Evolutionary conservation across 2,888 invertebrate genomes (phyloP), one percentile per base, ranked within the genome.

Genomic region (Brachycybe producta): DNA sequence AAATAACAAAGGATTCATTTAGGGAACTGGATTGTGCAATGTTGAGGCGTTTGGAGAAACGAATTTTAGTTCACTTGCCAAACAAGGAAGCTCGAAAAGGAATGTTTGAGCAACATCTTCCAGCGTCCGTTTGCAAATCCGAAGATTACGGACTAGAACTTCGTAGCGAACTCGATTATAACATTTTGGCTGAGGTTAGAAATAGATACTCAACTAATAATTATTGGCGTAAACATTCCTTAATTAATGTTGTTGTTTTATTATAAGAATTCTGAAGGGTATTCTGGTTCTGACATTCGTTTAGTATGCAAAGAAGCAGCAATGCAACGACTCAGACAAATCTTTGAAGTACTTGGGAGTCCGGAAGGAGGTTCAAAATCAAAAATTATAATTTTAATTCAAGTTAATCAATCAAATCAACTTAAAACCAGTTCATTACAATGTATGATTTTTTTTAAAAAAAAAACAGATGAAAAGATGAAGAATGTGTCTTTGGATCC

Each of bases 11-110:
- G n/a, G n/a, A 42, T 27, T n/a, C n/a, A 61, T 61, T 11, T 60
- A 84, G 84, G 82, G 84, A 86, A 63, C 75, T 94, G 55, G 92
- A 92, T 64, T 73, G 80, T 55, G 91, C 94, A 0, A 78, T 94
- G 68, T 67, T 94, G 35, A 71, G 94, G 36, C 74, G 94, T 49
- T 73, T 94, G 50, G 94, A 94, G 62, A 91, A 90, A 64, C 75
- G 86, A 45, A 79, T 94, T 53, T 70, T 82, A 46, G 80, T 91
- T 0, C 80, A 82, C 27, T 68, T 90, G 30, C 94, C 94, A 0
- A 75, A 78, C 55, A 62, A 63, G 32, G 68, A 73, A 24, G 78
- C 82, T 0, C 73, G 92, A n/a, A 61, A 66, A 32, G 69, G 73
- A 32, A 77, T 94, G 59, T 80, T 92, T 57, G 65, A 73, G 54